These are phyloP conservation scores for Cerastis leucographa DNA, from an alignment of 2,888 invertebrate genomes.

Conservation along the genomic window DNA sequence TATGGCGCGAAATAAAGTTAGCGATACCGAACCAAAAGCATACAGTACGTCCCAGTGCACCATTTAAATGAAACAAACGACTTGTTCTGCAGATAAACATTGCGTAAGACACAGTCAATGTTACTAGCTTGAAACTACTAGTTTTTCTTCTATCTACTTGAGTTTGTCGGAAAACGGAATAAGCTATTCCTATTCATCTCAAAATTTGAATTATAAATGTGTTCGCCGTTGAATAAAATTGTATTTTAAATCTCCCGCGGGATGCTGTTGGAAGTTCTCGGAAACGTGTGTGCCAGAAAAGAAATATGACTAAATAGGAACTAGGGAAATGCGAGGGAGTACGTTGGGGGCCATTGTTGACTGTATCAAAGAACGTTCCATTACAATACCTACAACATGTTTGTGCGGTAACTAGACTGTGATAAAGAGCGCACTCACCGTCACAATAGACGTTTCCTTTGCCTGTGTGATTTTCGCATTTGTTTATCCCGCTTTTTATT, in stretches of 20 bases:
- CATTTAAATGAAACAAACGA: slow-evolving; percentile 38
- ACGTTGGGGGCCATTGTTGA: slow-evolving; percentile 17
- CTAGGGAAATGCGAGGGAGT: slow-evolving; percentile 31
- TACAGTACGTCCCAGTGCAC: slow-evolving; percentile 10
- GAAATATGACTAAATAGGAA: slow-evolving; percentile 38
- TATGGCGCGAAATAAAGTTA: slow-evolving; percentile 40
- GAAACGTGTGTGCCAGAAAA: slow-evolving; percentile 22
- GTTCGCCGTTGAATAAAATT: slow-evolving; percentile 46
- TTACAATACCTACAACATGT: slow-evolving; percentile 18
- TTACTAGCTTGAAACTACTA: slow-evolving; percentile 9
- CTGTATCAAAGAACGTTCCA: slow-evolving; percentile 27
- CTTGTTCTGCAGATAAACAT: slow-evolving; percentile 44
- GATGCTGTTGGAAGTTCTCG: slow-evolving; percentile 26
- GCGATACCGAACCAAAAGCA: slow-evolving; percentile 20
- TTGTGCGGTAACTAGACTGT: slow-evolving; percentile 21
- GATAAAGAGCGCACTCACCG: slow-evolving; percentile 20
- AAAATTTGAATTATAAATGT: slow-evolving; percentile 46
- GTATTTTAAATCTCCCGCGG: slow-evolving; percentile 48
- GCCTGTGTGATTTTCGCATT: slow-evolving; percentile 20
- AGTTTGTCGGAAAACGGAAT: slow-evolving; percentile 26
- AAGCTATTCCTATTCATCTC: slow-evolving; percentile 37
- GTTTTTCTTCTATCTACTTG: slow-evolving; percentile 8
- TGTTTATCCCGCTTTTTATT: slow-evolving; percentile 29
- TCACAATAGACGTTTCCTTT: slow-evolving; percentile 25
- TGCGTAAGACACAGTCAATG: slow-evolving; percentile 3